phyloP scores from a whole-genome alignment of 2,888 invertebrate genomes.

The Pherbina coryleti region DNA sequence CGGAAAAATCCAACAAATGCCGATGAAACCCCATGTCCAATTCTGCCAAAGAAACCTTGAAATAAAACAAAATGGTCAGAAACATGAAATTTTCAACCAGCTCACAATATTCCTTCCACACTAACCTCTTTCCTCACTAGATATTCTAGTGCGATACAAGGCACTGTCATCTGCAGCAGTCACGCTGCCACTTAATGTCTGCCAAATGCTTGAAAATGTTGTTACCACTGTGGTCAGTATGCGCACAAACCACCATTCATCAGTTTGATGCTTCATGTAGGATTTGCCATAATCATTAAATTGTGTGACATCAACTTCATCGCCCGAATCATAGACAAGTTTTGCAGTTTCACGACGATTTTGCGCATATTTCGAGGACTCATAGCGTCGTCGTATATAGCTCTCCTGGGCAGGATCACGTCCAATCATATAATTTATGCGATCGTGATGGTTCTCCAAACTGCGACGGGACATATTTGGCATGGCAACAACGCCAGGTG shows the following conservation, averaged over 20 bases:
- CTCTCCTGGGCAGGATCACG: constrained; percentile 64
- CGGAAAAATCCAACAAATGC: constrained; percentile 56
- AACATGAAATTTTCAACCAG: no score
- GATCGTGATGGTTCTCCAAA: constrained; percentile 73
- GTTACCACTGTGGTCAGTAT: constrained; percentile 58
- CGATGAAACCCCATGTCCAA: constrained; percentile 52
- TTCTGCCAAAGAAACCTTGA: constrained; percentile 56
- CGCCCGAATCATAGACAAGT: constrained; percentile 66
- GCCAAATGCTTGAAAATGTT: constrained; percentile 57
- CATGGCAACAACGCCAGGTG: constrained; percentile 84
- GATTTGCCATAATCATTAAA: constrained; percentile 51
- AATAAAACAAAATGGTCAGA: neutral
- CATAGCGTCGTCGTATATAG: constrained; percentile 66
- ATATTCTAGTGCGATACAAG: constrained; percentile 52
- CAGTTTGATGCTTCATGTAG: constrained; percentile 35
- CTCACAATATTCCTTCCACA: neutral
- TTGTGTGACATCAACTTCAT: constrained; percentile 63
- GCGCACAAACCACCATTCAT: constrained; percentile 60
- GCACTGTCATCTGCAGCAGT: constrained; percentile 51
- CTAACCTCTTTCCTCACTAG: constrained; percentile 54
- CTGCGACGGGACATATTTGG: constrained; percentile 91
- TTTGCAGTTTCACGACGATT: constrained; percentile 51
- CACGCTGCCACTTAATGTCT: constrained; percentile 47
- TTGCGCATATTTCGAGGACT: constrained; percentile 51
- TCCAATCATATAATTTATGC: constrained; percentile 68